These are phyloP conservation scores for Anneissia japonica DNA, from an alignment of 35 echinoderm and acorn worm species.

Conservation along the genomic window DNA sequence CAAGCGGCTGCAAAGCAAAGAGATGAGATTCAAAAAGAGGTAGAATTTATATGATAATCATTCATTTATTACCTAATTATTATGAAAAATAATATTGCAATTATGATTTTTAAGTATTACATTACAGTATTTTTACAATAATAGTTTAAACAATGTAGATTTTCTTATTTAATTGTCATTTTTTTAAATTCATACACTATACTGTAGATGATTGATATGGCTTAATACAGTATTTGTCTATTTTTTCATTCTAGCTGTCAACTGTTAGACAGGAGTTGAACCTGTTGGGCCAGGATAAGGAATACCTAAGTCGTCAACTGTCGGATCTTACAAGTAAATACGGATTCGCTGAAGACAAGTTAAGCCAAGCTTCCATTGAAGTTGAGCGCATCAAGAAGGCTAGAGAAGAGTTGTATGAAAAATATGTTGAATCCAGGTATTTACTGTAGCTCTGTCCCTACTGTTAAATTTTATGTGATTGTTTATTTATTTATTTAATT, in stretches of 20 bases:
- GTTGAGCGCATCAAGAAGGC: constrained; percentile 76
- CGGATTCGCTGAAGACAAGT: constrained; percentile 51
- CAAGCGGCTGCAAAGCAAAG: background rate
- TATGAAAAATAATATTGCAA: too few relatives aligned
- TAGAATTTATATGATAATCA: too few relatives aligned
- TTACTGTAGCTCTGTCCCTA: too few relatives aligned
- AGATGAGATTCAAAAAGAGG: constrained; percentile 38
- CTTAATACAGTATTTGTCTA: constrained; percentile 4
- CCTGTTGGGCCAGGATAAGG: constrained; percentile 79
- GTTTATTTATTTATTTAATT: too few relatives aligned
- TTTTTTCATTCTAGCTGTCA: constrained; percentile 42
- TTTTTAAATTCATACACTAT: background rate
- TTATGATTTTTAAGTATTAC: background rate
- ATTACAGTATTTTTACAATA: background rate
- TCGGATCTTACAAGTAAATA: constrained; percentile 58
- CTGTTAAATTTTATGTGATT: too few relatives aligned
- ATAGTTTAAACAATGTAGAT: background rate
- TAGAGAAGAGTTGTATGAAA: constrained; percentile 94
- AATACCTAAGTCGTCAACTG: constrained; percentile 69
- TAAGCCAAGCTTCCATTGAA: constrained; percentile 25
- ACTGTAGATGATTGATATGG: background rate
- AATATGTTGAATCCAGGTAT: constrained; percentile 96
- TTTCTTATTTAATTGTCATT: background rate
- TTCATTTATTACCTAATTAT: too few relatives aligned
- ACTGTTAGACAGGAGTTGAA: constrained; percentile 67